A percentile compares a stretch with the other conserved stretches of the same genome.
Conservation (phyloP, 2,888 invertebrate genomes). For the Thalpophila matura region DNA sequence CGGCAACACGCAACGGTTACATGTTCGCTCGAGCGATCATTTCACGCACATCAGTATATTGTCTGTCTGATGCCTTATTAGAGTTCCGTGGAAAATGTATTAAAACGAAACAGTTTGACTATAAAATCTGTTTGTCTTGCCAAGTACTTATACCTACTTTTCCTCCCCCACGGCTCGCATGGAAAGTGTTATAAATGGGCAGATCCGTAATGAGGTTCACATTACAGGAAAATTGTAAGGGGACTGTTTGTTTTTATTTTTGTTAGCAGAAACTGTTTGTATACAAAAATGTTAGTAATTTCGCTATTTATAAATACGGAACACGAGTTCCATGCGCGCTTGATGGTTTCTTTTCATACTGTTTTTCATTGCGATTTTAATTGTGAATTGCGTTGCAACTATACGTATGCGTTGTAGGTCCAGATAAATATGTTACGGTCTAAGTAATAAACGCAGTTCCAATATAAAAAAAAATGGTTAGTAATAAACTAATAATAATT, state of each 20-base stretch:
- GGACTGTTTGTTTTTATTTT: constrained; percentile 39
- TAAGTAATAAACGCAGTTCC: not conserved
- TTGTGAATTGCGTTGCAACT: not conserved
- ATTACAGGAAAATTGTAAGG: constrained; percentile 42
- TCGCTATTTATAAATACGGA: not conserved
- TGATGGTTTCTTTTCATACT: not conserved
- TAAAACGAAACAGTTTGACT: not conserved
- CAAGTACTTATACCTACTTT: constrained; percentile 12
- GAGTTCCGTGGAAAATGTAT: constrained; percentile 19
- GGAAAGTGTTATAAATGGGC: constrained; percentile 49
- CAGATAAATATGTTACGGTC: not conserved
- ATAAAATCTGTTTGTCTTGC: constrained; percentile 13
- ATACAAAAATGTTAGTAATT: constrained; percentile 21
- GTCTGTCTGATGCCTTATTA: constrained; percentile 30
- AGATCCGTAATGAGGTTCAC: constrained; percentile 51
- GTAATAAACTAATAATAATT: too few species aligned
- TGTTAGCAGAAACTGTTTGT: constrained; percentile 22
- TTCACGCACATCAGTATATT: constrained; percentile 18
- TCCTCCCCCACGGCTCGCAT: constrained; percentile 25
- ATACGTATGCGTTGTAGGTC: too few species aligned
- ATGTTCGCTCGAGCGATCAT: constrained; percentile 39
- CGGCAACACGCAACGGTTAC: constrained; percentile 45
- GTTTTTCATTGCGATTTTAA: not conserved
- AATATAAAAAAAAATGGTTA: too few species aligned
- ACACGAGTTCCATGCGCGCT: not conserved